Base-by-base conservation (phyloP, 1,140 invertebrate species). In the Mesaphorura yosii region DNA sequence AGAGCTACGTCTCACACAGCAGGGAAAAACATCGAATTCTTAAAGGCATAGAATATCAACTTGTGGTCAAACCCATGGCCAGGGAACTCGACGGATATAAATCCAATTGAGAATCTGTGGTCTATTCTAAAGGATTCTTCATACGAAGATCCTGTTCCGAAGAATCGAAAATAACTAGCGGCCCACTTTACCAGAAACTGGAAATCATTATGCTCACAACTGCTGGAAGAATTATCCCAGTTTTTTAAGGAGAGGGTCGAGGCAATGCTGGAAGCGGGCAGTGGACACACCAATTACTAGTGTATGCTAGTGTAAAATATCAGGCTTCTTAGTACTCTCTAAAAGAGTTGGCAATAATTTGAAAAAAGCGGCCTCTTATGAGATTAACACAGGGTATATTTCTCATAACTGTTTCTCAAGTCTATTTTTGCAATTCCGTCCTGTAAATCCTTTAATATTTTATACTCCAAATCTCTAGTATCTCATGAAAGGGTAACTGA, bases 271-370 rank as follows among this genome's bases (percentile, higher is more conserved):
- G 20, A 28, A 5, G 44, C 26, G 12, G 20, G 28, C 7, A 26
- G 44, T 26, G 44, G 44, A 46, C 19, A 7, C 44, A 46, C 44
- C 12, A 46, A 20, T 7, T 46, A 46, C 22, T 46, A 46, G 19
- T 22, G 31, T 34, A 34, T 34, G 31, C n/a, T 10, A 10, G 31
- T 10, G 10, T 10, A 34, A 34, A 34, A 34, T 34, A 34, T 34
- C n/a, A 34, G n/a, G 10, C n/a, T 34, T n/a, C n/a, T n/a, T n/a
- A n/a, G n/a, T n/a, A n/a, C n/a, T n/a, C n/a, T n/a, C n/a, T n/a
- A n/a, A n/a, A n/a, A n/a, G n/a, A n/a, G n/a, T n/a, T n/a, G n/a
- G n/a, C n/a, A n/a, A n/a, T n/a, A n/a, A n/a, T n/a, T n/a, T n/a
- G n/a, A n/a, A n/a, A n/a, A n/a, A n/a, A n/a, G n/a, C n/a, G n/a